Conservation (phyloP, 2,888 invertebrate genomes). For the Lutraria lutraria region DNA sequence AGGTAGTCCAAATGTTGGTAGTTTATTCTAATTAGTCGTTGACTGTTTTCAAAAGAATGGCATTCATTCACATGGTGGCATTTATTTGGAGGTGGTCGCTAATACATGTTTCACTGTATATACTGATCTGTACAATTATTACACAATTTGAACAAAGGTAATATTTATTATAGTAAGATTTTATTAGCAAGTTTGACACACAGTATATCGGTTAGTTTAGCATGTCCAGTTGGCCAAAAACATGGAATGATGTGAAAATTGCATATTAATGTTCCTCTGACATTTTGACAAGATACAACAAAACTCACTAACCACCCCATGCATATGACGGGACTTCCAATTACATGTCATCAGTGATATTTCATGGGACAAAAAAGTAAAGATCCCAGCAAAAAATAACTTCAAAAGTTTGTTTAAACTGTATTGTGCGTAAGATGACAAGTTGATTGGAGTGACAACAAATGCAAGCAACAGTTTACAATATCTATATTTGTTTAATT, state of each 20-base stretch:
- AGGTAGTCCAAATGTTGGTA: too few species aligned
- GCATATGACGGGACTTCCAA: neutral
- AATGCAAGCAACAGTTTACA: slow-evolving; percentile 1
- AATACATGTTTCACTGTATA: too few species aligned
- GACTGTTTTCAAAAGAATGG: too few species aligned
- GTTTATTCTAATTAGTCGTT: too few species aligned
- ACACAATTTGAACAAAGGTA: too few species aligned
- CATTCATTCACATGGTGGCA: too few species aligned
- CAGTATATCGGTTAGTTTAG: neutral
- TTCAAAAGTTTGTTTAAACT: neutral
- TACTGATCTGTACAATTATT: too few species aligned
- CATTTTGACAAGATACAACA: neutral
- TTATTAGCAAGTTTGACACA: too few species aligned
- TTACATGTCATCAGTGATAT: neutral
- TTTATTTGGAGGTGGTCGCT: too few species aligned
- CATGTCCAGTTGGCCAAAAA: neutral
- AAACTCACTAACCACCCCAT: neutral
- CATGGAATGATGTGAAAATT: neutral
- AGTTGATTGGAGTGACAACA: neutral
- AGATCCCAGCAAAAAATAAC: neutral
- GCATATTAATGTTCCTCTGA: neutral
- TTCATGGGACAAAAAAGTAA: neutral
- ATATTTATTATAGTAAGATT: too few species aligned
- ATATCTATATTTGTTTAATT: neutral
- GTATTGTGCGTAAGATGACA: neutral